Conservation (phyloP, 2,113 vertebrate genomes). For the Struthio camelus region DNA sequence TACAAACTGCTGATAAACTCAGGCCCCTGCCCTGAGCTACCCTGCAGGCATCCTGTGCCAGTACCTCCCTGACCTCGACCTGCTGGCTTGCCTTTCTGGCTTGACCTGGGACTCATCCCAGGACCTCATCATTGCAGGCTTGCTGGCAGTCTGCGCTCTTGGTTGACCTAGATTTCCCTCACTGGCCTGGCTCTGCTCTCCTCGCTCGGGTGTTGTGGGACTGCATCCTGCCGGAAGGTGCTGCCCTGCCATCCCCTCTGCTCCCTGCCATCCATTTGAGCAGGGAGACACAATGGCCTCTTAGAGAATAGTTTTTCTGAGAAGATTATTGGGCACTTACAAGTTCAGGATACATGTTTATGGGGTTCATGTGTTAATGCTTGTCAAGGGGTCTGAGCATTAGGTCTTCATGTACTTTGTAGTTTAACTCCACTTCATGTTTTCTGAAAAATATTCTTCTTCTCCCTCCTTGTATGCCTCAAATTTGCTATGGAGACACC, state of each 20-base stretch:
- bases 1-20: not conserved
- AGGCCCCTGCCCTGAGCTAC: not conserved
- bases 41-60: not conserved
- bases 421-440: not conserved
- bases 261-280: not conserved
- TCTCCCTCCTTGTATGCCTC: not conserved
- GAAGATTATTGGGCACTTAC: not conserved
- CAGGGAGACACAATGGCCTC: not conserved
- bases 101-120: not conserved
- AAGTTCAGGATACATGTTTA: not conserved
- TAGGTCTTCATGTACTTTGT: not conserved
- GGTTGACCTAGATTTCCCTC: not conserved
- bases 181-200: not conserved
- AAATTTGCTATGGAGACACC: slow-evolving; percentile 13
- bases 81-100: not conserved
- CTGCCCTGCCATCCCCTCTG: not conserved
- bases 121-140: not conserved
- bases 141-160: not conserved
- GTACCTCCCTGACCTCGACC: not conserved
- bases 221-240: not conserved
- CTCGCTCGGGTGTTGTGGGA: rapidly evolving
- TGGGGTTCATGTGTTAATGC: no score
- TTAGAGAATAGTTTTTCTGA: not conserved
- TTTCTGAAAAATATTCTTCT: not conserved
- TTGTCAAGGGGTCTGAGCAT: not conserved